These are phyloP conservation scores for Metacarcinus magister DNA, from an alignment of 2,888 invertebrate genomes.

Conservation along the genomic window DNA sequence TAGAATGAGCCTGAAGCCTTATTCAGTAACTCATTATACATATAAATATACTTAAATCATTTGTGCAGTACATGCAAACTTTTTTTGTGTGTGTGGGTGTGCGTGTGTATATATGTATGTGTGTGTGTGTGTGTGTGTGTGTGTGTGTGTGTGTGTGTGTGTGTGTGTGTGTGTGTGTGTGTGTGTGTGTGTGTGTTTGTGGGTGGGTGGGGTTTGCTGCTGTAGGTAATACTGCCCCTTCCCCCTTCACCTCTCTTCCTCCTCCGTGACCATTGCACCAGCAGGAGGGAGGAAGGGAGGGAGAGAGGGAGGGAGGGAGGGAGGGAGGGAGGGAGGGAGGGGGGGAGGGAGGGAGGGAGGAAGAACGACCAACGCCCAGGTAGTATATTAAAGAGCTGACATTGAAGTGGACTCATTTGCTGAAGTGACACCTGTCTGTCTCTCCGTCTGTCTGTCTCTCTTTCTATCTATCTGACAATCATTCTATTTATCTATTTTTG, in stretches of 20 bases:
- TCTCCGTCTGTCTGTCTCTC: not conserved
- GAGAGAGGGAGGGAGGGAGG: too few relatives aligned
- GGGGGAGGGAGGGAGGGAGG: not conserved
- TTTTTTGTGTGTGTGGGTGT: not conserved
- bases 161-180: constrained; percentile 42
- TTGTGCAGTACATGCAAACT: not conserved
- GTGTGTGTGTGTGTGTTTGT: constrained; percentile 36
- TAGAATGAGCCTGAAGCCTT: not conserved
- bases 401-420: constrained; percentile 1
- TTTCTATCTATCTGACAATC: not conserved
- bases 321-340: not conserved
- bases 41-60: not conserved
- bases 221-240: not conserved
- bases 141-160: constrained; percentile 36
- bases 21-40: not conserved
- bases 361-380: not conserved
- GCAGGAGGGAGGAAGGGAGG: not conserved
- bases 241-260: not conserved
- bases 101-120: not conserved
- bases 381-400: constrained; percentile 45
- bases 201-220: not conserved
- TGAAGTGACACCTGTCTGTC: not conserved
- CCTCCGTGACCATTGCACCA: not conserved
- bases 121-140: not conserved
- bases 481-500: not conserved